phyloP scores from a whole-genome alignment of 2,797 vertebrate species.

The Neosalanx taihuensis region DNA sequence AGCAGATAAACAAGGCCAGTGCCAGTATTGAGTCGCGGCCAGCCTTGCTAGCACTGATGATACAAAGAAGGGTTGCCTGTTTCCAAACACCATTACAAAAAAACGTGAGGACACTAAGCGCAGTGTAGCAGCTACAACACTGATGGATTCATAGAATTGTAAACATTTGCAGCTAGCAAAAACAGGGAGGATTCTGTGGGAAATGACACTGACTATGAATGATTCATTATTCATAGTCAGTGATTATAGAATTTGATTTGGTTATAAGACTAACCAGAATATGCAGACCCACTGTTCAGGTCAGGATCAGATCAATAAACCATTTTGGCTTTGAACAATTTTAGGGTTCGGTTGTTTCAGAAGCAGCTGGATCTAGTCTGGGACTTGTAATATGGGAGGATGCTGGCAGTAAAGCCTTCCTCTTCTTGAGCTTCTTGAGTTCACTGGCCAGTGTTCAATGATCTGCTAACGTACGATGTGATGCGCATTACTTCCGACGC shows the following conservation, averaged over 20 bases:
- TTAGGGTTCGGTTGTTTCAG: too few species aligned
- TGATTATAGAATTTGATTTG: too few species aligned
- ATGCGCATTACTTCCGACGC: background rate
- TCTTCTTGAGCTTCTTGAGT: background rate
- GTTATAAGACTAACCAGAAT: too few species aligned
- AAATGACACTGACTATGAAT: too few species aligned
- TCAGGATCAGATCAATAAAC: too few species aligned
- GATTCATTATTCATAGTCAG: too few species aligned
- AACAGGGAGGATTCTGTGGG: too few species aligned
- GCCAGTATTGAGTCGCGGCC: conserved; percentile 46
- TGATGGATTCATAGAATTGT: background rate
- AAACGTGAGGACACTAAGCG: conserved; percentile 64
- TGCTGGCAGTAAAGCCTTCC: background rate
- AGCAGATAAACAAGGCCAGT: conserved; percentile 59
- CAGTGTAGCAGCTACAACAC: conserved; percentile 14
- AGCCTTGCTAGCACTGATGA: background rate
- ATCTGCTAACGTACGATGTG: conserved; percentile 7
- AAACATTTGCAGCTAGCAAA: too few species aligned
- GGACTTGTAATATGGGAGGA: too few species aligned
- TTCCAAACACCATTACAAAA: conserved; percentile 65
- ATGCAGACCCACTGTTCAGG: too few species aligned
- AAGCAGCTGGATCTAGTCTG: too few species aligned
- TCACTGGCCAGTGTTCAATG: conserved; percentile 4
- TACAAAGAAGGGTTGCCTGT: conserved; percentile 51
- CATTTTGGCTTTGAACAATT: too few species aligned